Evolutionary conservation across 2,888 invertebrate species (phyloP).

Genomic region (Ornithoptera priamus): DNA sequence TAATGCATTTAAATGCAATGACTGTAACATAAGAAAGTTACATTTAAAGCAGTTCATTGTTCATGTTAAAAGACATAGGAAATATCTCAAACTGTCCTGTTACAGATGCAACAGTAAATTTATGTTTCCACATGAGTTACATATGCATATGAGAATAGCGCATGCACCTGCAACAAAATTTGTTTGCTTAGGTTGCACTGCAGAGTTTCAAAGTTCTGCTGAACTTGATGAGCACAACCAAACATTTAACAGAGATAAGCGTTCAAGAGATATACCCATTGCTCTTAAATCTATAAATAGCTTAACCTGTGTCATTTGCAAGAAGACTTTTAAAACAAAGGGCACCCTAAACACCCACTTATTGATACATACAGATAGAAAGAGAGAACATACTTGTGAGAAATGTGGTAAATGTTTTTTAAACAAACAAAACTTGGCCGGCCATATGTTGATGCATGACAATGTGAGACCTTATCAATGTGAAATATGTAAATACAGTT

Average conservation of each 20-base stretch:
- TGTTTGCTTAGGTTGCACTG: constrained; percentile 57
- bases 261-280: constrained; percentile 37
- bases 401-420: constrained; percentile 59
- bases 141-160: constrained; percentile 44
- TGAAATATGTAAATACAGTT: constrained; percentile 58
- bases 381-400: constrained; percentile 59
- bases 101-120: constrained; percentile 53
- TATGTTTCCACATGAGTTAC: constrained; percentile 36
- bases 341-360: constrained; percentile 72
- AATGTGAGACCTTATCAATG: constrained; percentile 56
- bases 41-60: constrained; percentile 51
- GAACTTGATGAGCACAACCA: constrained; percentile 48
- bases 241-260: constrained; percentile 45
- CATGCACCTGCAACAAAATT: constrained; percentile 38
- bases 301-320: constrained; percentile 53
- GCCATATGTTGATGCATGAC: constrained; percentile 54
- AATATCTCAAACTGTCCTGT: constrained; percentile 75
- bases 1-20: constrained; percentile 82
- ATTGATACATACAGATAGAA: constrained; percentile 74
- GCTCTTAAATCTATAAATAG: constrained; percentile 38
- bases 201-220: constrained; percentile 43
- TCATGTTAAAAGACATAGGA: constrained; percentile 82
- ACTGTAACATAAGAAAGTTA: constrained; percentile 71
- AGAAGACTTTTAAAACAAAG: constrained; percentile 53
- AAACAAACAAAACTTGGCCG: constrained; percentile 47